Evolutionary conservation across 2,113 vertebrate genomes (phyloP).

Genomic region (Sphyrna mokarran): DNA sequence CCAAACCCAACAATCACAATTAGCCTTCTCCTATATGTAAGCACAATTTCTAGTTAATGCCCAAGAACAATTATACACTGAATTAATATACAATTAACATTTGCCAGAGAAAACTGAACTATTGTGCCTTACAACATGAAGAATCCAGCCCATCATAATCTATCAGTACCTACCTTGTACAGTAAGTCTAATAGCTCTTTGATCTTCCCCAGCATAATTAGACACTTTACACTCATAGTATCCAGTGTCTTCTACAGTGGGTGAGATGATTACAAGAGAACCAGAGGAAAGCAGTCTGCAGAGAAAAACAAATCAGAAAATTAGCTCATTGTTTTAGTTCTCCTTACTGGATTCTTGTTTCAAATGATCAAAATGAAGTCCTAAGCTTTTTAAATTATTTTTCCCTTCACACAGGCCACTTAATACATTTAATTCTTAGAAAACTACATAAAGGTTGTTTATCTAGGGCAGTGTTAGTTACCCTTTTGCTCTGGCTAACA

Average conservation of each 20-base stretch:
- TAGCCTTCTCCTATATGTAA: not conserved
- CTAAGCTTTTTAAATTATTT: not conserved
- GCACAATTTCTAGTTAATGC: not conserved
- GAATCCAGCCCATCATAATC: not conserved
- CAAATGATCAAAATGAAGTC: not conserved
- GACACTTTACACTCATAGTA: conserved; percentile 75
- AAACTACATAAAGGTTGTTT: not conserved
- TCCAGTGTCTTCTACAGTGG: conserved; percentile 82
- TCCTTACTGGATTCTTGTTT: not conserved
- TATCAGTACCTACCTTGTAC: conserved; percentile 69
- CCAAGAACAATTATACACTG: not conserved
- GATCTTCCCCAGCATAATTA: conserved; percentile 78
- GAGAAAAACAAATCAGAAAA: conserved; percentile 6
- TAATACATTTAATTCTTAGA: not conserved
- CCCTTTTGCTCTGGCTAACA: not conserved
- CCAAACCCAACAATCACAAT: not conserved
- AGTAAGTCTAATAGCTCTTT: conserved; percentile 62
- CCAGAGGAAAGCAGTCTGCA: conserved; percentile 83
- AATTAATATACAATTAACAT: not conserved
- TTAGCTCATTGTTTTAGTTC: not conserved
- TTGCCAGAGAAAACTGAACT: not conserved
- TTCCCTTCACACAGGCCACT: not conserved
- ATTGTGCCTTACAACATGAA: not conserved
- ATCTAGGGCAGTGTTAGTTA: not conserved
- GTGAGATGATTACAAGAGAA: conserved; percentile 84